These are phyloP conservation scores for Autographa pulchrina DNA, from an alignment of 2,888 invertebrate species.

Conservation along the genomic window DNA sequence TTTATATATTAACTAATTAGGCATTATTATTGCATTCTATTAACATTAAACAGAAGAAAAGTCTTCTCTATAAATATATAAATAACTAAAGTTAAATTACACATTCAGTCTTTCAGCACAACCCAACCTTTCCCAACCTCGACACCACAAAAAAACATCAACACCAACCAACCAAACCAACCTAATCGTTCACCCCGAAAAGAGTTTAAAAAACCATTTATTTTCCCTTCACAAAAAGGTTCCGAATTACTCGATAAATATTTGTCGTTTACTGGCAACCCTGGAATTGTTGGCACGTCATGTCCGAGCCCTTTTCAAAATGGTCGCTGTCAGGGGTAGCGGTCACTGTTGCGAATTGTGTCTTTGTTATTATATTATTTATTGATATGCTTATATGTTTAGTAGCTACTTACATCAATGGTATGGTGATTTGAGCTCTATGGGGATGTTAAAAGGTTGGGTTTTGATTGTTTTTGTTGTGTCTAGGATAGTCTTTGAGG, in stretches of 20 bases:
- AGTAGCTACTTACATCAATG: constrained; percentile 30
- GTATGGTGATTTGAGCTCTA: background rate
- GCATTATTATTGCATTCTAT: too few species aligned
- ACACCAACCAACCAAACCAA: constrained; percentile 45
- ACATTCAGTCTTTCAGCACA: background rate
- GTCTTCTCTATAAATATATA: too few species aligned
- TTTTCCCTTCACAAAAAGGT: constrained; percentile 51
- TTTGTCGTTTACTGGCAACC: constrained; percentile 76
- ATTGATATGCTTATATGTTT: constrained; percentile 75
- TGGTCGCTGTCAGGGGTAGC: constrained; percentile 76
- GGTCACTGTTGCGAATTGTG: constrained; percentile 78
- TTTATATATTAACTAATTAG: too few species aligned
- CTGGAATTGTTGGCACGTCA: constrained; percentile 76
- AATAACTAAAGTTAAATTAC: background rate
- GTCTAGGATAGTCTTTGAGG: background rate
- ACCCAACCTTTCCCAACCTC: background rate
- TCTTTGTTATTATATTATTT: constrained; percentile 80
- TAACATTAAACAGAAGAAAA: too few species aligned
- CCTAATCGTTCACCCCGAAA: constrained; percentile 41
- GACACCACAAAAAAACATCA: constrained; percentile 41
- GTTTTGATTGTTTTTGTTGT: background rate
- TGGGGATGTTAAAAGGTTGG: background rate
- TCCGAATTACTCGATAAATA: constrained; percentile 74
- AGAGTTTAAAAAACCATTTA: constrained; percentile 73
- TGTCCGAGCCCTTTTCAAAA: constrained; percentile 87